Evolutionary conservation across 2,797 vertebrate species (phyloP), one percentile per base, ranked within the genome.

Genomic region (Serranus cabrilla): DNA sequence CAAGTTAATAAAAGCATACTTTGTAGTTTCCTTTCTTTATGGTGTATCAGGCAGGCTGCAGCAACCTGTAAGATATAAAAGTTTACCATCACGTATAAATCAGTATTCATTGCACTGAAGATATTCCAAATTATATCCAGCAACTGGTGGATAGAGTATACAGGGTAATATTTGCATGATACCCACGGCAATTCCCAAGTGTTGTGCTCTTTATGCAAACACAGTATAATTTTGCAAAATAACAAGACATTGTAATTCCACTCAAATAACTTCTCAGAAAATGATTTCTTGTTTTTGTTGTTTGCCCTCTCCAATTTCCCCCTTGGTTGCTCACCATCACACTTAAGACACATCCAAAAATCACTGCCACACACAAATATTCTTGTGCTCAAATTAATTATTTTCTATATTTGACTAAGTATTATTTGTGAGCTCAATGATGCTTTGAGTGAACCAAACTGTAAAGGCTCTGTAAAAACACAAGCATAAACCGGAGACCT

Each of bases 291-390:
- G 84, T 90, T 89, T 93, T 88, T 89, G 74, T 89, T 88, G 74
- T 87, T 82, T 87, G 78, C 78, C 70, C 86, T 89, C 87, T 91
- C 72, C 84, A 92, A 91, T 92, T 94, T 93, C 82, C 85, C 86
- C 80, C 90, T 78, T 91, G 88, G 90, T 80, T 89, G 81, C 89
- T 87, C 84, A 78, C 78, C 83, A 88, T 82, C 74, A 87, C 78
- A 85, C 74, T 74, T 79, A 84, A 86, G 73, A 82, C 76, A 79
- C 74, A 81, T 71, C 51, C 74, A 72, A 84, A 78, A 76, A 85
- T 21, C 66, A 69, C 61, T 68, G 64, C 58, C 67, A 77, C 78
- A 85, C 78, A 81, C 80, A 91, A 74, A 85, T 71, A 86, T 61
- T 80, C 72, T 62, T 74, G 42, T 68, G 63, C 76, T 78, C 71